A percentile compares a stretch with the other conserved stretches of the same genome.
Evolutionary conservation across 2,888 invertebrate genomes (phyloP).

Genomic region (Drosophila emarginata): DNA sequence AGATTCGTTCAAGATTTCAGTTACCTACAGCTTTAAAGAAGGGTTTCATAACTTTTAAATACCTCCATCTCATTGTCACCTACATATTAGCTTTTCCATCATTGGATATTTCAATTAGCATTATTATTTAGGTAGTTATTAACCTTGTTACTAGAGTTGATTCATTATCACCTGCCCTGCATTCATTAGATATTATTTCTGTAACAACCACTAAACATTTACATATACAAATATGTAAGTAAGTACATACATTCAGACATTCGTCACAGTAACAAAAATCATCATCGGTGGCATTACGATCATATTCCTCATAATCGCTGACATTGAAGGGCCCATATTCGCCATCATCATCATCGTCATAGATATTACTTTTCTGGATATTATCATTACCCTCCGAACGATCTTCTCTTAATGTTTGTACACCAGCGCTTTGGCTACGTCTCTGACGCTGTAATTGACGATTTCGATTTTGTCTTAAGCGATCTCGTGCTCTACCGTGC

Average conservation of each 20-base stretch:
- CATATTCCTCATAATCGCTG: slow-evolving; percentile 52
- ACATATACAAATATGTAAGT: too few relatives aligned
- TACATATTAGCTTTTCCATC: background rate
- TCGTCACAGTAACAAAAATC: slow-evolving; percentile 91
- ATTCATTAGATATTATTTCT: background rate
- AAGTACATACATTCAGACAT: slow-evolving; percentile 83
- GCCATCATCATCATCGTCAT: slow-evolving; percentile 43
- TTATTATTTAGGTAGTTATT: background rate
- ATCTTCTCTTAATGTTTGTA: background rate
- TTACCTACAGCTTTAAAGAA: too few relatives aligned
- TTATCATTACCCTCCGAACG: background rate
- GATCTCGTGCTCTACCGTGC: slow-evolving; percentile 46
- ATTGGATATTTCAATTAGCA: slow-evolving; percentile 1
- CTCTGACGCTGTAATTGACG: slow-evolving; percentile 45
- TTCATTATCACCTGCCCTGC: slow-evolving; percentile 5
- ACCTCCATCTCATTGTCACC: background rate
- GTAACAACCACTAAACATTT: too few relatives aligned
- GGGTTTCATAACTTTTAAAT: too few relatives aligned
- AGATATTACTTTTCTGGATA: background rate
- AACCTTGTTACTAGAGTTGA: background rate
- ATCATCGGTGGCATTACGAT: slow-evolving; percentile 71
- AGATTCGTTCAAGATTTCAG: too few relatives aligned
- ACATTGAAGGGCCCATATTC: slow-evolving; percentile 63
- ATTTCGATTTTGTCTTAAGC: slow-evolving; percentile 25
- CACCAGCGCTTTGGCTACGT: slow-evolving; percentile 38